These are phyloP conservation scores for Sebastes steindachneri DNA, from an alignment of 2,797 vertebrate genomes.

Conservation along the genomic window DNA sequence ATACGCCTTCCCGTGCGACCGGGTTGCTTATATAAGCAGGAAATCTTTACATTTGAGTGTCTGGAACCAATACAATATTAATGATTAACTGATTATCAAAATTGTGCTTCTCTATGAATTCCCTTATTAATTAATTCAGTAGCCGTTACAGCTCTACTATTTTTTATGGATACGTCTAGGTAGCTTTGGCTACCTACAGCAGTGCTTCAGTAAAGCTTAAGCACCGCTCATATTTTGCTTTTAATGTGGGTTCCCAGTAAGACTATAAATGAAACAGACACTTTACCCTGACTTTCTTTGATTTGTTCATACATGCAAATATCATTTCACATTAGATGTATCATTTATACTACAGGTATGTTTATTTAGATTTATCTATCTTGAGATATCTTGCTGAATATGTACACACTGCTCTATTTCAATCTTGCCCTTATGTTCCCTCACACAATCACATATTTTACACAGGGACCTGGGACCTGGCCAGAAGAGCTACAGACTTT, in stretches of 20 bases:
- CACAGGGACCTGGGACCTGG: not conserved
- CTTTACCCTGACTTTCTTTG: not conserved
- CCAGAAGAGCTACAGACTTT: not conserved
- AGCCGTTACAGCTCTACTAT: not conserved
- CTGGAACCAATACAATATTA: not conserved
- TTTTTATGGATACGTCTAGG: not conserved
- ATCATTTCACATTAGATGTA: not conserved
- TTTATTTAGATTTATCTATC: not conserved
- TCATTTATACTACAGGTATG: not conserved
- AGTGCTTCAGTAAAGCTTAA: not conserved
- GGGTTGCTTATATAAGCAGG: not conserved
- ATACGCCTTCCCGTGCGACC: too few relatives aligned
- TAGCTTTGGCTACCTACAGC: too few relatives aligned
- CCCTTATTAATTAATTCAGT: rapidly evolving
- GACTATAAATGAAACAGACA: not conserved
- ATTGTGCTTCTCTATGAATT: not conserved
- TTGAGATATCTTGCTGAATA: not conserved
- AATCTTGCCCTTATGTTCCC: not conserved
- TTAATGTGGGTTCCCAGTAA: not conserved
- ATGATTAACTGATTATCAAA: not conserved
- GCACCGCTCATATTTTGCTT: not conserved
- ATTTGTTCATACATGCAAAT: not conserved
- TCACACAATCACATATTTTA: not conserved
- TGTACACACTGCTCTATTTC: not conserved
- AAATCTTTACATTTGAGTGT: not conserved